These are phyloP conservation scores for Esox lucius DNA, from an alignment of 2,797 vertebrate species.

Conservation along the genomic window DNA sequence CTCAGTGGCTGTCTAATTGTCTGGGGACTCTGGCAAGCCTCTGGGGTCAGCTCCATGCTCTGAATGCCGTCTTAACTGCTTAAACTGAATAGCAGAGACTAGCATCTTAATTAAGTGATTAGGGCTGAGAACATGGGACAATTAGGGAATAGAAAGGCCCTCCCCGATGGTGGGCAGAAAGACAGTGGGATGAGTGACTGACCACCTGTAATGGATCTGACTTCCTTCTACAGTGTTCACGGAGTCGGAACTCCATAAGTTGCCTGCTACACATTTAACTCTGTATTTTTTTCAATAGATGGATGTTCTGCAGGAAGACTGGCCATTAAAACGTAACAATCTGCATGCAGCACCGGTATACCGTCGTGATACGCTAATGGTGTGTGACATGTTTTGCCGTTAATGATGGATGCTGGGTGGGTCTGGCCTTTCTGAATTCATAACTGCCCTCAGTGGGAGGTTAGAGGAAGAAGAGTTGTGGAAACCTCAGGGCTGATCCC, in stretches of 20 bases:
- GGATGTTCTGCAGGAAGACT: not conserved
- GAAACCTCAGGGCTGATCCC: not conserved
- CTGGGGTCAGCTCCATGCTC: conserved; percentile 40
- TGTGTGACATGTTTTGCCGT: not conserved
- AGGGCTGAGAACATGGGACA: conserved; percentile 42
- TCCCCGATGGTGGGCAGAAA: conserved; percentile 22
- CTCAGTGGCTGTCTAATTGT: conserved; percentile 40
- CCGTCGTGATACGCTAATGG: not conserved
- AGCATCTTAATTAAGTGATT: conserved; percentile 68
- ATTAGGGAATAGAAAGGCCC: conserved; percentile 56
- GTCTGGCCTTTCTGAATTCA: conserved; percentile 2
- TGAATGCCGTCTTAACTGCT: conserved; percentile 47
- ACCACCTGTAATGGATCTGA: not conserved
- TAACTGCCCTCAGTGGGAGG: not conserved
- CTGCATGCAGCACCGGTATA: not conserved
- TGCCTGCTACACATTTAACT: not conserved
- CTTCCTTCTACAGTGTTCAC: not conserved
- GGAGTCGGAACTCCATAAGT: not conserved
- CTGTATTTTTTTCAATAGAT: not conserved
- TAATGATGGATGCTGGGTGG: not conserved
- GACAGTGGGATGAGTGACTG: not conserved
- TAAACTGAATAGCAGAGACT: conserved; percentile 64
- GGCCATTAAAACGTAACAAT: not conserved
- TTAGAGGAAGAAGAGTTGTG: not conserved
- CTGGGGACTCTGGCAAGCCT: conserved; percentile 41